phyloP scores from a whole-genome alignment of 2,113 vertebrate species.

The Symphodus melops region DNA sequence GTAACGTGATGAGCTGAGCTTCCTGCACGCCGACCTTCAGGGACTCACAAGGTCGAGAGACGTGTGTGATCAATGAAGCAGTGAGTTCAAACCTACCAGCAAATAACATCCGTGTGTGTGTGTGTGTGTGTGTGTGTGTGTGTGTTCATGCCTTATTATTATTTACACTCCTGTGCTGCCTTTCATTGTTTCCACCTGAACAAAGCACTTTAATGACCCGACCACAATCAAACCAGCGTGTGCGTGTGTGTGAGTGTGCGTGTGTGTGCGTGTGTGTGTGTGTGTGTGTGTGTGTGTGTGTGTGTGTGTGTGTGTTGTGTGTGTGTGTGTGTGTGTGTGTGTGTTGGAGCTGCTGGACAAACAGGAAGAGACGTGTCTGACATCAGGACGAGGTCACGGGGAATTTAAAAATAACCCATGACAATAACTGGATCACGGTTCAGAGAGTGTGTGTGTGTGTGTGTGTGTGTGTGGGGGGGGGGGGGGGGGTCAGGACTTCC shows the following conservation, averaged over 20 bases:
- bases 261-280: too few species aligned
- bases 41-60: slow-evolving; percentile 39
- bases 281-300: too few species aligned
- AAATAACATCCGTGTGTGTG: slow-evolving; percentile 38
- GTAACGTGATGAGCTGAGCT: too few species aligned
- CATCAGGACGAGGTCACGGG: slow-evolving; percentile 59
- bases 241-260: too few species aligned
- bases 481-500: slow-evolving; percentile 47
- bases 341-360: background rate
- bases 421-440: slow-evolving; percentile 67
- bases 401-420: slow-evolving; percentile 64
- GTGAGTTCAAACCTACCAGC: slow-evolving; percentile 55
- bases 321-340: too few species aligned
- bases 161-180: too few species aligned
- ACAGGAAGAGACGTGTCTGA: slow-evolving; percentile 40
- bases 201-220: background rate
- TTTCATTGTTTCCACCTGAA: background rate
- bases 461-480: too few species aligned
- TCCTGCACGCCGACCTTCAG: too few species aligned
- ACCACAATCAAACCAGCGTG: too few species aligned
- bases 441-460: too few species aligned
- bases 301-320: too few species aligned
- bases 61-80: slow-evolving; percentile 65
- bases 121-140: background rate
- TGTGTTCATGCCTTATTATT: too few species aligned